Conservation (phyloP, 2,888 invertebrate species). For the Sipunculus nudus region DNA sequence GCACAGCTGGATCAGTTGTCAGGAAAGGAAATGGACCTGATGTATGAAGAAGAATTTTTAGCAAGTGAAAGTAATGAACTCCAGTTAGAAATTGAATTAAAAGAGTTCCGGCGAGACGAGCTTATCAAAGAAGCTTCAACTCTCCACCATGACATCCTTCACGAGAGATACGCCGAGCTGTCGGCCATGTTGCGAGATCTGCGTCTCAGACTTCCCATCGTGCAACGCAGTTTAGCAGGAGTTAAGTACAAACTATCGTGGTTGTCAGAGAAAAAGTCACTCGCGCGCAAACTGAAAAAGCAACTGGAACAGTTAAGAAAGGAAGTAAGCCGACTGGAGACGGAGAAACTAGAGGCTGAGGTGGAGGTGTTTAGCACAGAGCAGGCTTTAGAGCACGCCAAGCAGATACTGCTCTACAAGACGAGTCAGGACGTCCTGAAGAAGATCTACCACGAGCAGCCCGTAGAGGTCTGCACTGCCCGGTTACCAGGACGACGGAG, state of each 20-base stretch:
- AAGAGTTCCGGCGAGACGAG: slow-evolving; percentile 43
- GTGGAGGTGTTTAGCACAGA: neutral
- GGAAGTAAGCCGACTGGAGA: neutral
- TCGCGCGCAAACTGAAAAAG: neutral
- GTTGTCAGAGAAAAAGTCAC: slow-evolving; percentile 43
- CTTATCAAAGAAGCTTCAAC: slow-evolving; percentile 20
- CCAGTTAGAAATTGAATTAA: slow-evolving; percentile 53
- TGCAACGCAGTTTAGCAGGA: slow-evolving; percentile 44
- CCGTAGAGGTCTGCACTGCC: slow-evolving; percentile 36
- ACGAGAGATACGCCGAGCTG: slow-evolving; percentile 49
- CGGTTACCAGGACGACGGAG: slow-evolving; percentile 25
- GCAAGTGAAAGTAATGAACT: slow-evolving; percentile 45
- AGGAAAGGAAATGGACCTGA: slow-evolving; percentile 43
- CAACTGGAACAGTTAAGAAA: slow-evolving; percentile 2
- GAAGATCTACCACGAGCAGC: slow-evolving; percentile 55
- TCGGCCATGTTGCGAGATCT: slow-evolving; percentile 47
- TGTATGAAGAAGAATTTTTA: slow-evolving; percentile 32
- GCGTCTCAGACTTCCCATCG: slow-evolving; percentile 46
- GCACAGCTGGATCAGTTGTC: slow-evolving; percentile 44
- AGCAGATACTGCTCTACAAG: slow-evolving; percentile 49
- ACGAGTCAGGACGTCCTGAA: slow-evolving; percentile 52
- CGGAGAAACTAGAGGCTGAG: slow-evolving; percentile 7
- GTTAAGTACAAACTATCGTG: slow-evolving; percentile 49
- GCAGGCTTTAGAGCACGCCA: slow-evolving; percentile 45
- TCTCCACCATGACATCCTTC: slow-evolving; percentile 23